Evolutionary conservation across 2,888 invertebrate species (phyloP), one percentile per base, ranked within the genome.

Genomic region (Nephrocerus scutellatus): DNA sequence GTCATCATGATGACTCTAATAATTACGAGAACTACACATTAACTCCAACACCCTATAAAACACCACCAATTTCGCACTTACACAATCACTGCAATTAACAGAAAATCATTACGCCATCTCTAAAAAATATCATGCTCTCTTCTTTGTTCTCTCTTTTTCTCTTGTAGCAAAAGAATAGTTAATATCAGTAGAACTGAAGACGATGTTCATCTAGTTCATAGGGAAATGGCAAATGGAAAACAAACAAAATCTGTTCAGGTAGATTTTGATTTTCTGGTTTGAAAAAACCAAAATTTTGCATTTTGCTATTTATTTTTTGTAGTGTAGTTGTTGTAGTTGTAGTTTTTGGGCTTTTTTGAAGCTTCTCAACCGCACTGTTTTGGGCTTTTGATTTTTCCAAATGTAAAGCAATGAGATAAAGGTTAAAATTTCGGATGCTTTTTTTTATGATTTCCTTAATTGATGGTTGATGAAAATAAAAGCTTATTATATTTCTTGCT

Each of bases 211-310:
- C 74, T 82, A 72, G 79, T 82, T 70, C 76, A 78, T 65, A 75
- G 77, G 67, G 81, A 80, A 73, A 76, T 77, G 66, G 79, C 77
- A 71, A 72, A 74, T 54, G 72, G 72, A 58, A 77, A 74, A 70
- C 80, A 82, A 72, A 82, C 77, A 73, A 82, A 82, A 74, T 79
- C 82, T 56, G 76, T 82, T 63, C 82, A 82, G 75, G 77, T 79
- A 69, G 67, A 65, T 64, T 63, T 63, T 62, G 62, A 55, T n/a
- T n/a, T n/a, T n/a, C n/a, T n/a, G n/a, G n/a, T n/a, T n/a, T n/a
- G 31, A 33, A 14, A 4, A 8, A 28, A 31, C 25, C 28, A 20
- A 31, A 24, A 5, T 31, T 28, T 36, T 41, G 31, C 42, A 51
- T 41, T 47, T 52, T 40, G 46, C 46, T 41, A 29, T 39, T 39